Evolutionary conservation across 2,113 vertebrate species (phyloP), one percentile per base, ranked within the genome.

Genomic region (Clarias gariepinus): DNA sequence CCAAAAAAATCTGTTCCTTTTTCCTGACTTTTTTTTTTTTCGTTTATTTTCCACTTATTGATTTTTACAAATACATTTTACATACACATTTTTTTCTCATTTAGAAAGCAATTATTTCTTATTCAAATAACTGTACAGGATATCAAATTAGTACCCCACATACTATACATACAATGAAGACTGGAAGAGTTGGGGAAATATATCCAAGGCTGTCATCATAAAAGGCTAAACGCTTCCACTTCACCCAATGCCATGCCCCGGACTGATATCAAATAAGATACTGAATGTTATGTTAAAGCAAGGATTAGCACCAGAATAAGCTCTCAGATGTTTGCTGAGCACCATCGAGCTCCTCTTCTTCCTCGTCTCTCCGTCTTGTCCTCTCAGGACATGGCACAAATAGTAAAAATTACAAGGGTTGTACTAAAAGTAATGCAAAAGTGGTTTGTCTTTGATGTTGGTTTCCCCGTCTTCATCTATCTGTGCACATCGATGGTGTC

Each of bases 121-220:
- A 89, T 55, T 87, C 81, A 91, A 91, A 92, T 91, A 92, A 92
- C 93, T 94, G 94, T 94, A 95, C 95, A 95, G 88, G 89, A 90
- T 93, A 91, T 92, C 93, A 94, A 94, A 92, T 92, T 87, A 92
- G 83, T 91, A 92, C 87, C 92, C 92, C 88, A 86, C 90, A 92
- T 73, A 90, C 90, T 94, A 89, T 94, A 93, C 93, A 95, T 52
- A 91, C 77, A 74, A 82, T 90, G 73, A 63, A 91, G 41, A 81
- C 83, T 88, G 86, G 86, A 89, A 71, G 74, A 83, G 88, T 73
- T 3, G 57, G 68, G 58, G 77, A 76, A 47, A 76, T 25, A 3
- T 47, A 47, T 47, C 41, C 60, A 33, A 28, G 28, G 61, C 53
- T 63, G 36, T 30, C 53, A 0, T 64, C 28, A 2, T 71, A 30